These are phyloP conservation scores for Masnerella sp. DNA, from an alignment of 2,888 invertebrate species.

Conservation along the genomic window DNA sequence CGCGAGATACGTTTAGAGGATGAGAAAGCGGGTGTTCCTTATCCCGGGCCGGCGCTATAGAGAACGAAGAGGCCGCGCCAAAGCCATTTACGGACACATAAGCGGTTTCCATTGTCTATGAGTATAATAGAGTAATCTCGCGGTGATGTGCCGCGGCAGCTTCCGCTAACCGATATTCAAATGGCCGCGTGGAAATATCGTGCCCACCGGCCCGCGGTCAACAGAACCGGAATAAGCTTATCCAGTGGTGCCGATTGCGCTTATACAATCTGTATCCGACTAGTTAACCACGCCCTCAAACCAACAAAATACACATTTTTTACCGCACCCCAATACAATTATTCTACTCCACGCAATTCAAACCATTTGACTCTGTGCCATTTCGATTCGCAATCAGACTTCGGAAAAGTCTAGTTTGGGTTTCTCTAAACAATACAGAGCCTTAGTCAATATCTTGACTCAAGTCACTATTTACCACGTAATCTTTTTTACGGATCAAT, in stretches of 20 bases:
- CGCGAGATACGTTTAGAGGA: constrained; percentile 31
- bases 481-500: too few species aligned
- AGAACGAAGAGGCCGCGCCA: constrained; percentile 61
- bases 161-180: constrained; percentile 72
- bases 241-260: constrained; percentile 55
- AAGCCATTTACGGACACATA: constrained; percentile 76
- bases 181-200: constrained; percentile 69
- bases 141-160: constrained; percentile 74
- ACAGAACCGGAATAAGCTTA: constrained; percentile 62
- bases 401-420: too few species aligned
- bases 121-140: constrained; percentile 77
- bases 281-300: constrained; percentile 41
- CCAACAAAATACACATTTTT: constrained; percentile 32
- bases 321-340: background rate
- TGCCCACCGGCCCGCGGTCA: constrained; percentile 61
- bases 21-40: constrained; percentile 53
- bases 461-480: too few species aligned
- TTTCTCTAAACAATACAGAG: too few species aligned
- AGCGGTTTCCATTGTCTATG: constrained; percentile 77
- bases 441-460: too few species aligned
- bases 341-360: too few species aligned
- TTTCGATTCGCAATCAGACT: too few species aligned
- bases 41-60: constrained; percentile 31
- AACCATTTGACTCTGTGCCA: too few species aligned
- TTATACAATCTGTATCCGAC: constrained; percentile 46